Conservation (phyloP, 2,888 invertebrate genomes). For the Metacarcinus magister region DNA sequence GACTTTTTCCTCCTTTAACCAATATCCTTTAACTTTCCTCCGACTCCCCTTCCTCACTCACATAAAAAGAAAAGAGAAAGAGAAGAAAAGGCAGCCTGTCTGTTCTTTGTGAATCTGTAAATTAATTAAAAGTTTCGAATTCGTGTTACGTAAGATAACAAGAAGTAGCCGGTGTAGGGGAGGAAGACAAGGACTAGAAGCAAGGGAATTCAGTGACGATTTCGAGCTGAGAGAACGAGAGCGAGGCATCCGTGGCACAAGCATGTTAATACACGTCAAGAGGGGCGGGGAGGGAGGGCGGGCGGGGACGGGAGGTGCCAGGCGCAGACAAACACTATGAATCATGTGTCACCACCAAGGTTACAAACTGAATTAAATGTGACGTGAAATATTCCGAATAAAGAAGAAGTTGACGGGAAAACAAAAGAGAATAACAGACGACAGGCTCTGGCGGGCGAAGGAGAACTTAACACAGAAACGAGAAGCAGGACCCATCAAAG, state of each 20-base stretch:
- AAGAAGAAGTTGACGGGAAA: neutral
- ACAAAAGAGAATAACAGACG: neutral
- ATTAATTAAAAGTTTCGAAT: slow-evolving; percentile 43
- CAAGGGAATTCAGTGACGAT: neutral
- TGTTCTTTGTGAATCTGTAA: neutral
- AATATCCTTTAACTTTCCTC: neutral
- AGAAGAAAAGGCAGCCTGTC: neutral
- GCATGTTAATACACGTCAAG: neutral
- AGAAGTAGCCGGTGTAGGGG: no score
- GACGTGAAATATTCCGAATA: neutral
- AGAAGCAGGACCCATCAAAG: neutral
- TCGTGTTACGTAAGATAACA: neutral
- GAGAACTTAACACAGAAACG: neutral
- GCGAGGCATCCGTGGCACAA: no score
- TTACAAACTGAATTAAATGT: neutral
- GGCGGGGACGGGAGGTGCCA: no score
- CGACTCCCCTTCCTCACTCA: neutral
- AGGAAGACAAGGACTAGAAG: no score
- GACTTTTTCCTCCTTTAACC: no score
- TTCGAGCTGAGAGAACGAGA: no score
- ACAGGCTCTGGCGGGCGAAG: neutral
- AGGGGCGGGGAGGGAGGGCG: neutral
- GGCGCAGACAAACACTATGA: no score
- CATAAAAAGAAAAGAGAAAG: neutral
- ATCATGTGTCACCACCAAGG: neutral